phyloP scores from a whole-genome alignment of 1,140 invertebrate species.

The Steinernema khuongi region DNA sequence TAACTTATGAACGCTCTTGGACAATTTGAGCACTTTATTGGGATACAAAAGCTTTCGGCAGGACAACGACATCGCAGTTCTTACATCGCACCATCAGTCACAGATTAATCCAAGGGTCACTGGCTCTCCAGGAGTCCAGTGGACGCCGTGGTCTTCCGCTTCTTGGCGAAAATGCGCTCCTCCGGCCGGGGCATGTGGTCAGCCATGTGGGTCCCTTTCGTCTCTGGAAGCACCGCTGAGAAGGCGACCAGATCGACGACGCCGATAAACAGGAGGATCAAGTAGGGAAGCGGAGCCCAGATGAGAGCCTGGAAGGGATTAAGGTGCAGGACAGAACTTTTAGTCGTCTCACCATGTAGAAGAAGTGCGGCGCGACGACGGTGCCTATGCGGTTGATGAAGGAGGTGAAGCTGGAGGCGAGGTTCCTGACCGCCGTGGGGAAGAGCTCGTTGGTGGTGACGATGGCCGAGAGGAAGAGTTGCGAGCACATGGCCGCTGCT shows the following conservation, averaged over 20 bases:
- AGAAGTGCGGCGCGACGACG: constrained; percentile 43
- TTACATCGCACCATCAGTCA: neutral
- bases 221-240: constrained; percentile 40
- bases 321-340: constrained; percentile 4
- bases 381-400: constrained; percentile 38
- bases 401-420: constrained; percentile 42
- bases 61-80: no score
- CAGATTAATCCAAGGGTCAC: neutral
- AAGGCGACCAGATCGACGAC: constrained; percentile 37
- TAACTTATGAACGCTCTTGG: no score
- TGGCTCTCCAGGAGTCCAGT: neutral
- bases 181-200: constrained; percentile 38
- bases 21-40: neutral
- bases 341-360: constrained; percentile 35
- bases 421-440: constrained; percentile 41
- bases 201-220: constrained; percentile 38
- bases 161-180: neutral
- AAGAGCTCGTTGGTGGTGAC: constrained; percentile 34
- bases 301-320: constrained; percentile 34
- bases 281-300: constrained; percentile 47
- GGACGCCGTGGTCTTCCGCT: neutral
- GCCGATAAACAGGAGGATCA: constrained; percentile 45
- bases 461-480: constrained; percentile 38
- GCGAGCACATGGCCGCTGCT: constrained; percentile 41
- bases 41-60: no score